Conservation (phyloP, 2,113 vertebrate genomes). For the Climacteris rufus region DNA sequence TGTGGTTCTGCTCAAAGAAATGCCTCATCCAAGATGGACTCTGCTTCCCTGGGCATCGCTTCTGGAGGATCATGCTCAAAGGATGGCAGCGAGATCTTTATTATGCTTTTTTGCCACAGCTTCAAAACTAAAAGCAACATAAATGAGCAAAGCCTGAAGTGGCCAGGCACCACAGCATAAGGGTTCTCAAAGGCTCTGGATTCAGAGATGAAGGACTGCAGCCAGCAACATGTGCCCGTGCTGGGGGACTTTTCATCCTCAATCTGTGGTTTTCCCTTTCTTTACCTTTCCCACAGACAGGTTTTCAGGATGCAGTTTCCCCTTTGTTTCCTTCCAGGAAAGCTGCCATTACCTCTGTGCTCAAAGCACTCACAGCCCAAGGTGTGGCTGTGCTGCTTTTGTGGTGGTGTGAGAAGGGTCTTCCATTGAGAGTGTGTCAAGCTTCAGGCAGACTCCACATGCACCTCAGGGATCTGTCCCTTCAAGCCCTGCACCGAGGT, state of each 20-base stretch:
- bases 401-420: background rate
- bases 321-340: background rate
- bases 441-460: fast-evolving
- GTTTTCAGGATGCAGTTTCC: background rate
- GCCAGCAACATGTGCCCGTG: fast-evolving
- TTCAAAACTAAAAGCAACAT: background rate
- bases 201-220: background rate
- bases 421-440: background rate
- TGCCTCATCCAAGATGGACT: background rate
- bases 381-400: background rate
- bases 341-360: background rate
- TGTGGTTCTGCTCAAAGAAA: background rate
- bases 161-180: background rate
- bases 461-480: background rate
- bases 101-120: background rate
- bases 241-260: background rate
- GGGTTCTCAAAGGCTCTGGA: background rate
- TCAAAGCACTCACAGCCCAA: background rate
- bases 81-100: background rate
- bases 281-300: background rate
- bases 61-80: background rate
- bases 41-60: background rate
- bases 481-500: background rate
- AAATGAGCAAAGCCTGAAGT: background rate
- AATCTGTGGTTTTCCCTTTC: background rate